Conservation (phyloP, 53 echinoderm and acorn worm genomes). For the Paracentrotus lividus region DNA sequence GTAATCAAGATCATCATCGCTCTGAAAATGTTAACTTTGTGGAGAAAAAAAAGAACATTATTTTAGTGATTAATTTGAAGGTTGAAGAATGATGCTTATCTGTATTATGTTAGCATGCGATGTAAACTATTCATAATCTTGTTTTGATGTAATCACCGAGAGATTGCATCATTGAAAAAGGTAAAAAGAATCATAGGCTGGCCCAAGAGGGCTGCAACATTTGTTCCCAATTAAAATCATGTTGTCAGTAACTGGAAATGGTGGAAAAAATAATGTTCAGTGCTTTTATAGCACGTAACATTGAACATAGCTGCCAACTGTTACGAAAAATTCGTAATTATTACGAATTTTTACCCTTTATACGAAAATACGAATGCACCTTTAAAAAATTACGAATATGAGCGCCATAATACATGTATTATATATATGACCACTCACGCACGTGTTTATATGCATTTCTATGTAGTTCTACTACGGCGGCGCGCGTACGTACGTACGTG, state of each 20-base stretch:
- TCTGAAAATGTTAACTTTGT: constrained; percentile 11
- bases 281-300: no score
- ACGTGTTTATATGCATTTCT: no score
- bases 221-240: no score
- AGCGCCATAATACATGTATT: background rate
- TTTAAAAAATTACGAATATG: background rate
- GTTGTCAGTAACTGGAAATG: background rate
- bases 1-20: background rate
- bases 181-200: background rate
- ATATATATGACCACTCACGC: no score
- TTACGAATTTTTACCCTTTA: background rate
- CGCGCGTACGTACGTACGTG: no score
- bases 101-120: background rate
- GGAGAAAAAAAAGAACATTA: background rate
- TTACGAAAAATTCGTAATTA: background rate
- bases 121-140: background rate
- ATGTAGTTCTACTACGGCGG: no score
- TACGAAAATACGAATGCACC: background rate
- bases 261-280: no score
- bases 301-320: background rate
- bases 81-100: constrained; percentile 4
- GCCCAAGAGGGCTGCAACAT: background rate
- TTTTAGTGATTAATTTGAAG: background rate
- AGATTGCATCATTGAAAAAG: background rate
- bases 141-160: background rate